Evolutionary conservation across 2,113 vertebrate genomes (phyloP), one percentile per base, ranked within the genome.

Genomic region (Chelonoidis abingdonii): DNA sequence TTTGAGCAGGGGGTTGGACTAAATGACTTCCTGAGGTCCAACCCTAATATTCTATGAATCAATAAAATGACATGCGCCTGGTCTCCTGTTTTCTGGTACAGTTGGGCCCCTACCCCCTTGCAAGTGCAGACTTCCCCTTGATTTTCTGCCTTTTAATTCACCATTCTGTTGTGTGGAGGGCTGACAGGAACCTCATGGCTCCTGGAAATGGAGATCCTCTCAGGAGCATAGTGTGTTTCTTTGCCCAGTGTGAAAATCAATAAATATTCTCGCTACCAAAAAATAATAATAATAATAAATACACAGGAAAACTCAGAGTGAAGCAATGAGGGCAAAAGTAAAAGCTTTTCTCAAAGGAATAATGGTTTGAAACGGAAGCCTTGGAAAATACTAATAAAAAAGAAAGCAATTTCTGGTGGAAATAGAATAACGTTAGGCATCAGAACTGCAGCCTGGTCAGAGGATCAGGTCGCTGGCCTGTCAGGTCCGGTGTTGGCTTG

Each of bases 341-440:
- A 95, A 96, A 93, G 93, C 65, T 84, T 87, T 88, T 83, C 92
- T 96, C 92, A 54, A 89, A 95, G 94, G 92, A 93, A 56, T 29
- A 41, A 62, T 6, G 22, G 85, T 50, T 91, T 62, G 89, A 80
- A 86, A 57, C 49, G 41, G 86, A 93, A 93, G 54, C 83, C 59
- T 92, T 29, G 24, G 83, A 88, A 25, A 80, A 44, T 3, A 29
- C 2, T 13, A 9, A 59, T 1, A 35, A 89, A 92, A 53, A 79
- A 14, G 81, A 7, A 94, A 75, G 72, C 24, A 0, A 80, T 97
- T 91, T 21, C 53, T 89, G 29, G 89, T 75, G 47, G 84, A 75
- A 35, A 52, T 1, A 25, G 38, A 12, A 24, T 0, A 83, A 85
- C 29, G 24, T 56, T 86, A 6, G 57, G 10, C 21, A 8, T 76